Percentiles rank a stretch among this genome's conserved stretches.
These are phyloP conservation scores for Riparia riparia DNA, from an alignment of 2,113 vertebrate genomes.

Conservation along the genomic window DNA sequence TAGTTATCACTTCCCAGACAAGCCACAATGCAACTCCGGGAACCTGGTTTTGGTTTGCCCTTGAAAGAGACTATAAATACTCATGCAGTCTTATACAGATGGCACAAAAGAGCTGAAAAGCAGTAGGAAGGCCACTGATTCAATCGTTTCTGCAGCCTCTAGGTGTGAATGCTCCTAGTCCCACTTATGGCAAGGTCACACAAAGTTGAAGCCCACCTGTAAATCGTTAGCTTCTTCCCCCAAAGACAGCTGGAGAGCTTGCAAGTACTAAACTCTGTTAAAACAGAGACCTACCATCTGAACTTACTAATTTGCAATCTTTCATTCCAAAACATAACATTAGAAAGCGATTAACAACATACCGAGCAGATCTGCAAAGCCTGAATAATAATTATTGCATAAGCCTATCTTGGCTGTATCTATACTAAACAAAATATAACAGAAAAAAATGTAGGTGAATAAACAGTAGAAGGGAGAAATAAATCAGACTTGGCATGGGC, in stretches of 20 bases:
- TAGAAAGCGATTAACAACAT: conserved; percentile 2
- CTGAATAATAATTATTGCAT: not conserved
- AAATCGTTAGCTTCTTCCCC: not conserved
- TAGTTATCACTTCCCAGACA: not conserved
- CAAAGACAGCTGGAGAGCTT: not conserved
- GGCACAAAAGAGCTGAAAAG: not conserved
- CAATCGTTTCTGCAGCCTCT: not conserved
- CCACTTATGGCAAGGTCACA: not conserved
- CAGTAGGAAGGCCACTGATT: not conserved
- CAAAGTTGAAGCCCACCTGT: not conserved
- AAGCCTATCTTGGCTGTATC: not conserved
- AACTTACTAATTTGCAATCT: not conserved
- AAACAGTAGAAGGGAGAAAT: not conserved
- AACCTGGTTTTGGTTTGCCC: not conserved
- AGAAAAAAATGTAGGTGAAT: not conserved
- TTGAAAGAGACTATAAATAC: not conserved
- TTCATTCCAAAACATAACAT: not conserved
- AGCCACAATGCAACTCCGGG: not conserved
- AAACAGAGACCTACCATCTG: not conserved
- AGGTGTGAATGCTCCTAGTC: not conserved
- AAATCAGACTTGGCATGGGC: not conserved
- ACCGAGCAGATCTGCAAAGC: not conserved
- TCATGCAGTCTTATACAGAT: not conserved
- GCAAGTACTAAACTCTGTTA: not conserved
- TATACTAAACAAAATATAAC: not conserved